These are phyloP conservation scores for Porites australiensis DNA, from an alignment of 64 coral and sea anemone species.

Conservation along the genomic window DNA sequence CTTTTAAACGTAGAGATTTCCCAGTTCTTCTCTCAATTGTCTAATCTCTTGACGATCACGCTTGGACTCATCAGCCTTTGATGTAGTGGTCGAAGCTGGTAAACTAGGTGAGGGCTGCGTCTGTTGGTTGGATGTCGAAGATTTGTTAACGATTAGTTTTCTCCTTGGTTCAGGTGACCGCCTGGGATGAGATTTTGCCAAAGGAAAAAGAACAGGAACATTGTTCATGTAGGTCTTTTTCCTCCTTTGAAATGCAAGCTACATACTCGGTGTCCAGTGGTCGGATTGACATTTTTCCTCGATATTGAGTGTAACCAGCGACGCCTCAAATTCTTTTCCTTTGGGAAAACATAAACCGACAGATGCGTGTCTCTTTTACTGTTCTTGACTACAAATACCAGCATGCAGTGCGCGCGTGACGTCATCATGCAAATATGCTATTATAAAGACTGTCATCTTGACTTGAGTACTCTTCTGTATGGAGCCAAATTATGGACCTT, in stretches of 20 bases:
- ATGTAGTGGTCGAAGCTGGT: too few species aligned
- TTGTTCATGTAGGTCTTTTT: slow-evolving; percentile 53
- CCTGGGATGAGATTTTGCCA: not conserved
- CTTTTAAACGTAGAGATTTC: not conserved
- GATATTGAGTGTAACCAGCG: slow-evolving; percentile 2
- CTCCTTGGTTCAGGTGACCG: not conserved
- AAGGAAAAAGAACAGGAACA: slow-evolving; percentile 48
- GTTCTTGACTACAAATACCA: slow-evolving; percentile 25
- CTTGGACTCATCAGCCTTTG: too few species aligned
- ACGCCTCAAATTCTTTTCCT: not conserved
- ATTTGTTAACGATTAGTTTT: too few species aligned
- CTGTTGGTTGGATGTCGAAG: not conserved
- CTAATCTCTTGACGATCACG: too few species aligned
- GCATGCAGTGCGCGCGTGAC: not conserved
- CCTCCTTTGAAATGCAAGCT: slow-evolving; percentile 49
- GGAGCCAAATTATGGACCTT: too few species aligned
- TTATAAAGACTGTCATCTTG: too few species aligned
- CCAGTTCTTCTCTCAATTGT: too few species aligned
- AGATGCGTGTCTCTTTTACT: slow-evolving; percentile 24
- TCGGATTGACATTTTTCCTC: not conserved
- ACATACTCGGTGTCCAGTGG: slow-evolving; percentile 37
- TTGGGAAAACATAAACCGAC: slow-evolving; percentile 28
- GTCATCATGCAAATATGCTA: too few species aligned
- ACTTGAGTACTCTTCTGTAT: too few species aligned
- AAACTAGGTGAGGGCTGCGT: not conserved